Evolutionary conservation across 2,797 vertebrate genomes (phyloP), one percentile per base, ranked within the genome.

Genomic region (Hypotaenidia philippensis): DNA sequence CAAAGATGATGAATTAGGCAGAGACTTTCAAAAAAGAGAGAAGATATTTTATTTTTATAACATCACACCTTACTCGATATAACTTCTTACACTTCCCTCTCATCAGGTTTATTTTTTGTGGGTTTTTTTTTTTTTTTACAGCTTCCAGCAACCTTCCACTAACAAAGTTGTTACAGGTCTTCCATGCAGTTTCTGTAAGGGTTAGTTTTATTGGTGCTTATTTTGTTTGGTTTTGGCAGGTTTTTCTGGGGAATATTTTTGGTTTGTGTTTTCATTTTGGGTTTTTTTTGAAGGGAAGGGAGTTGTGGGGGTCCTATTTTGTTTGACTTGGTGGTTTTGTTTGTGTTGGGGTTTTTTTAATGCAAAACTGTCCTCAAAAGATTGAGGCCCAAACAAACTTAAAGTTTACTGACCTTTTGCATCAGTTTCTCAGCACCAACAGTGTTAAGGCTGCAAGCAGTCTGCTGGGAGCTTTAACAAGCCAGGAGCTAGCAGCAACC

Each of bases 351-450:
- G 40, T 55, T 49, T n/a, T 71, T 76, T 14, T 40, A 90, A 90
- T 77, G 23, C 22, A 93, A 88, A 82, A 70, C 45, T 92, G 9
- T 89, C 56, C 38, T 92, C 40, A 74, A 66, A 88, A 88, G 76
- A 87, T 96, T 74, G 55, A 80, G 87, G 93, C 93, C 79, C 49
- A 90, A 86, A 91, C 65, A 94, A 91, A 84, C 31, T 86, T 60
- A 38, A 93, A 95, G 84, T 91, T 81, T 92, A 69, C 63, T 96
- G 95, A 94, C 79, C 89, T 97, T 95, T 93, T 75, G 27, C 36
- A 71, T 79, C 56, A 80, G 45, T 92, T 92, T 92, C 84, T 88
- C 49, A 68, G 26, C 20, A 87, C 40, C 83, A 89, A 12, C 31
- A 59, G 52, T 84, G 74, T 41, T 79, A 74, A 87, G 80, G 72